These are phyloP conservation scores for Eristalis arbustorum DNA, from an alignment of 2,888 invertebrate species.

Conservation along the genomic window DNA sequence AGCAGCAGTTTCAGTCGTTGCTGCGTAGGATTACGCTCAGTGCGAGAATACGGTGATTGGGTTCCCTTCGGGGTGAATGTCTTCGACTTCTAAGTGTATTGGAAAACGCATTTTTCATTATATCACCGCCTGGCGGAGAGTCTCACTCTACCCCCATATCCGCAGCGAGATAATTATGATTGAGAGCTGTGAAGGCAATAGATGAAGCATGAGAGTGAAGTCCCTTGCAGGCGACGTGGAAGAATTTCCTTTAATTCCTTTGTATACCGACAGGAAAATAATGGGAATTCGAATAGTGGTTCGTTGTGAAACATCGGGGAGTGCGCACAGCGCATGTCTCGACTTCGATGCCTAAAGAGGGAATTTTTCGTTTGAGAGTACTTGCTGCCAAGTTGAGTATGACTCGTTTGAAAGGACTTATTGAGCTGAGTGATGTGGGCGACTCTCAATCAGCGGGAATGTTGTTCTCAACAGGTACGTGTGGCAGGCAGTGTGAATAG, in stretches of 20 bases:
- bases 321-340: slow-evolving; percentile 26
- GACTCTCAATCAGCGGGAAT: background rate
- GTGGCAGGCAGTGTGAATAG: too few relatives aligned
- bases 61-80: background rate
- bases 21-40: background rate
- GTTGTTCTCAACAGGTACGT: background rate
- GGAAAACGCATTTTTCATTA: slow-evolving; percentile 5
- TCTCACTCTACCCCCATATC: slow-evolving; percentile 5
- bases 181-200: slow-evolving; percentile 8
- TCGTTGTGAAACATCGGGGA: background rate
- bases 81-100: background rate
- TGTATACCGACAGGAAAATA: slow-evolving; percentile 27
- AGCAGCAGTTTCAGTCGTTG: slow-evolving; percentile 13
- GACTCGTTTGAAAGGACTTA: background rate
- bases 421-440: background rate
- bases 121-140: background rate
- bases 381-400: background rate
- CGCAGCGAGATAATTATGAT: slow-evolving; percentile 28
- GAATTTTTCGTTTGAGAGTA: slow-evolving; percentile 1
- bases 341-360: slow-evolving; percentile 2
- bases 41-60: background rate
- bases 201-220: slow-evolving; percentile 24
- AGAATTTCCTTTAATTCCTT: background rate
- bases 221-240: background rate
- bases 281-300: slow-evolving; percentile 19